Conservation (phyloP, 2,113 vertebrate species). For the Dipodomys stephensi region DNA sequence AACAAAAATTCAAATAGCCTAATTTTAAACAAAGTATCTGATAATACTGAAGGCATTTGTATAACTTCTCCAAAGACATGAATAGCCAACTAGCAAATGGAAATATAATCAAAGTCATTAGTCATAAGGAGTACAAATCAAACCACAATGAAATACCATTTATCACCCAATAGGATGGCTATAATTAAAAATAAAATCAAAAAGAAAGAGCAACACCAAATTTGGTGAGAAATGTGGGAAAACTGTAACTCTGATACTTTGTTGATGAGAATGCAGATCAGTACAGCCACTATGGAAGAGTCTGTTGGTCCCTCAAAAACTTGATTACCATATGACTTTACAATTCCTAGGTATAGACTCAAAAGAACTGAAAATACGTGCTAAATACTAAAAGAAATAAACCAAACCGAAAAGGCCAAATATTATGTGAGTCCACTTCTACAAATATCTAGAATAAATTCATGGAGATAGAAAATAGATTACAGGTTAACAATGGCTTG, state of each 20-base stretch:
- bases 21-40: constrained; percentile 49
- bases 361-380: constrained; percentile 39
- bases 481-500: not conserved
- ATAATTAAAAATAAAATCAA: constrained; percentile 52
- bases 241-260: constrained; percentile 15
- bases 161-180: not conserved
- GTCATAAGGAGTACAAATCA: constrained; percentile 28
- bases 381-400: constrained; percentile 43
- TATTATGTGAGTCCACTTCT: not conserved
- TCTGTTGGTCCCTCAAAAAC: constrained; percentile 23
- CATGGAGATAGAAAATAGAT: constrained; percentile 17
- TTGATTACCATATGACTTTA: not conserved
- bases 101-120: constrained; percentile 33
- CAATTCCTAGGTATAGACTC: not conserved
- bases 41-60: not conserved
- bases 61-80: not conserved
- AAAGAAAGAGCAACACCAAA: constrained; percentile 18
- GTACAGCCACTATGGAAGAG: not conserved
- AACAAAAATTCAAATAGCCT: constrained; percentile 28
- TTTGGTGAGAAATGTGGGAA: constrained; percentile 12
- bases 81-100: not conserved
- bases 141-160: constrained; percentile 15
- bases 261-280: not conserved
- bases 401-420: not conserved
- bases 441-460: constrained; percentile 46